Base-by-base conservation (phyloP, 2,888 invertebrate genomes). In the Chymomyza procnemis region DNA sequence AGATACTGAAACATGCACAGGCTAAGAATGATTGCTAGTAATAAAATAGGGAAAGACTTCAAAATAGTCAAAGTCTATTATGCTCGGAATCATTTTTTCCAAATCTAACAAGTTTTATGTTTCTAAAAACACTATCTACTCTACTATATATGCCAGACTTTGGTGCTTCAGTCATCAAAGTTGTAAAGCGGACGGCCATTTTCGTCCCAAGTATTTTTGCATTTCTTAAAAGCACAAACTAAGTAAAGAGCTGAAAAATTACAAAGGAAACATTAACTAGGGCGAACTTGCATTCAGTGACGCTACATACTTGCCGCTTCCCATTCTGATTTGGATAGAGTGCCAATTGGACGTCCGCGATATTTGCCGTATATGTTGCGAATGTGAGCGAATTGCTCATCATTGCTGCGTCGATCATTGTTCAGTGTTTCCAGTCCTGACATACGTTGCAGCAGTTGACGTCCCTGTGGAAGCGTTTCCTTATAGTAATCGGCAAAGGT, bases 261-360 rank as follows among this genome's bases (percentile, higher is more conserved):
- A 75, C 56, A 56, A 19, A 64, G 22, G n/a, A 30, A 26, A 60
- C 12, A 56, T 21, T 47, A 60, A 66, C 50, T 55, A 34, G 4
- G 14, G 12, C 41, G 56, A 69, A 12, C 30, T 65, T 59, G 22
- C 30, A 65, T 58, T 69, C 57, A 41, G 26, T 67, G 34, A 26
- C 46, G 16, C 61, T 22, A 83, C 87, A 94, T 92, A 97, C 97
- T 95, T 74, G 95, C 94, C 71, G 96, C 97, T 92, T 98, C 97
- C 98, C 98, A 98, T 91, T 98, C 98, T 54, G 95, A 93, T 80
- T 93, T 93, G 12, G 97, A 96, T 81, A 98, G 92, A 2, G 98
- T 98, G 12, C 98, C 97, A 76, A 96, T 91, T 56, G 90, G 90
- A 57, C 91, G 87, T 54, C 91, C 90, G 64, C 81, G 81, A 54